Conservation (phyloP, 1,140 invertebrate genomes). For the Drosophila pandora region DNA sequence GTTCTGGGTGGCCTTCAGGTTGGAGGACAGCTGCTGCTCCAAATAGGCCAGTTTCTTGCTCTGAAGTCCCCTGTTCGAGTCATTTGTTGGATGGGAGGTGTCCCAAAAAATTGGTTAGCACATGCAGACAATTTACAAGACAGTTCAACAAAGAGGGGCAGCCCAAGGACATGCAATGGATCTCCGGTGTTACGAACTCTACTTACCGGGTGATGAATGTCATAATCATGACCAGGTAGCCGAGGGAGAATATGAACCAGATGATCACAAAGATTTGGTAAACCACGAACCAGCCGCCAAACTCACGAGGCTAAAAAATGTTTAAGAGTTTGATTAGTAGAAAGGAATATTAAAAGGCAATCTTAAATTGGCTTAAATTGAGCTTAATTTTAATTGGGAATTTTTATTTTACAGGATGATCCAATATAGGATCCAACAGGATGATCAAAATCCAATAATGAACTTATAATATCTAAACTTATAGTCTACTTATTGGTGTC, state of each 20-base stretch:
- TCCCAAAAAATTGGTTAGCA: constrained; percentile 27
- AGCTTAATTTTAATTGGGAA: too few relatives aligned
- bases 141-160: background rate
- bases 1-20: constrained; percentile 90
- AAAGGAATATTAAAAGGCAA: too few relatives aligned
- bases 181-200: background rate
- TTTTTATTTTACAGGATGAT: too few relatives aligned
- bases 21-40: constrained; percentile 90
- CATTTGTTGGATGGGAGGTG: constrained; percentile 24
- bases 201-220: constrained; percentile 90
- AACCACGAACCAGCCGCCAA: constrained; percentile 81
- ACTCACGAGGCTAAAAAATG: constrained; percentile 61
- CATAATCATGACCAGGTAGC: constrained; percentile 95
- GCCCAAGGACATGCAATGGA: constrained; percentile 44
- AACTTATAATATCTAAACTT: too few relatives aligned
- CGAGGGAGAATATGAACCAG: constrained; percentile 96
- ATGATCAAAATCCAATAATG: too few relatives aligned
- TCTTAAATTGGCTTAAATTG: too few relatives aligned
- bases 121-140: constrained; percentile 56
- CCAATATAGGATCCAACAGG: too few relatives aligned
- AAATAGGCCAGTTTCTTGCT: constrained; percentile 90
- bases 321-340: background rate
- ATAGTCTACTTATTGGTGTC: too few relatives aligned
- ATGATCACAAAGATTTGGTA: constrained; percentile 84
- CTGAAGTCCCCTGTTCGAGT: constrained; percentile 71